phyloP scores from a whole-genome alignment of 2,113 vertebrate genomes.

The Caracal caracal region DNA sequence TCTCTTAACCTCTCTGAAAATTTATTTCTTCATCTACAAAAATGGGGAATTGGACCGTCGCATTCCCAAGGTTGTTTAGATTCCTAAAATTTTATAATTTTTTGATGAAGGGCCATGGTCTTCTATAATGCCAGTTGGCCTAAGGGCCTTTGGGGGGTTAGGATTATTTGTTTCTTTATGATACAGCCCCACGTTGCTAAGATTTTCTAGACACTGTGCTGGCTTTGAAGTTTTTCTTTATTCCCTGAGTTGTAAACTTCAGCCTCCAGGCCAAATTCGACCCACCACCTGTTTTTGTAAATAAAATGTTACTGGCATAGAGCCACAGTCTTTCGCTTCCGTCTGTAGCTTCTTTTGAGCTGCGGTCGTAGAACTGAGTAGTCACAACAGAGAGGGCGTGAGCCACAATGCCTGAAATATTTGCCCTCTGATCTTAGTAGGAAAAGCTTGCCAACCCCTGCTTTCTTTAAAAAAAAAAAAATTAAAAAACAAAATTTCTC shows the following conservation, averaged over 20 bases:
- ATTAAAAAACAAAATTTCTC: background rate
- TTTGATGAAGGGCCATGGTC: background rate
- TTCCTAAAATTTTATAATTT: background rate
- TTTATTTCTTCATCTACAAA: slow-evolving; percentile 27
- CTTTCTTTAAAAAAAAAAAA: background rate
- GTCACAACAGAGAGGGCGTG: background rate
- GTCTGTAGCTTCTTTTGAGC: background rate
- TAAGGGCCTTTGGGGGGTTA: background rate
- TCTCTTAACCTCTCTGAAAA: slow-evolving; percentile 18
- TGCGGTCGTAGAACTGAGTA: background rate
- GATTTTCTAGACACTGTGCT: background rate
- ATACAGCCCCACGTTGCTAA: background rate
- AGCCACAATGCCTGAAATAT: background rate
- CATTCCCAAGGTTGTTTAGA: background rate
- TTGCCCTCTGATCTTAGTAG: background rate
- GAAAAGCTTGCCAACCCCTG: background rate
- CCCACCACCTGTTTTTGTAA: slow-evolving; percentile 8
- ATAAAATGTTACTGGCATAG: slow-evolving; percentile 14
- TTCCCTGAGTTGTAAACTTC: background rate
- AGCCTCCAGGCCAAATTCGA: background rate
- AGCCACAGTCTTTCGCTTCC: background rate
- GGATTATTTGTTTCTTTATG: slow-evolving; percentile 25
- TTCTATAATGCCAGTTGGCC: background rate
- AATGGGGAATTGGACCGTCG: background rate
- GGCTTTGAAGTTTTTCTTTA: background rate